phyloP scores from a whole-genome alignment of 1,140 invertebrate genomes.

The Melitaea cinxia region DNA sequence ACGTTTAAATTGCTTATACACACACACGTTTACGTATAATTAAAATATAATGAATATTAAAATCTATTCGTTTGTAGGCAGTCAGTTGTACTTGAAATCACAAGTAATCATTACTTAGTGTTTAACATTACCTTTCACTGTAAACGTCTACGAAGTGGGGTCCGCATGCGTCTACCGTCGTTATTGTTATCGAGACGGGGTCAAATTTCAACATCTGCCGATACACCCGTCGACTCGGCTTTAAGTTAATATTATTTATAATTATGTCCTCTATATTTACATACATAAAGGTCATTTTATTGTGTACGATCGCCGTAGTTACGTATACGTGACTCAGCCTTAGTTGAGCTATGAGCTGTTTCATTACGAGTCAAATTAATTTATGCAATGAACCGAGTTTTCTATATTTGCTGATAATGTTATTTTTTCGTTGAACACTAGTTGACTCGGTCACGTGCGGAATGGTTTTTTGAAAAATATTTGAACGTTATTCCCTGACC shows the following conservation, averaged over 20 bases:
- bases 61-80: neutral
- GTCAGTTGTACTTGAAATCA: neutral
- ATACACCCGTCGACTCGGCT: conserved; percentile 27
- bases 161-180: conserved; percentile 20
- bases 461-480: neutral
- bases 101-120: conserved; percentile 1
- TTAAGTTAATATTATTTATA: conserved; percentile 15
- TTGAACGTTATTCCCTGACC: neutral
- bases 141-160: conserved; percentile 12
- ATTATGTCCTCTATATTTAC: conserved; percentile 16
- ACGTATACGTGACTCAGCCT: conserved; percentile 33
- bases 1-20: neutral
- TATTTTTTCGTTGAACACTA: conserved; percentile 10
- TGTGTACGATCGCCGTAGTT: neutral
- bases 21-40: neutral
- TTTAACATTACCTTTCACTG: conserved; percentile 17
- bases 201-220: conserved; percentile 47
- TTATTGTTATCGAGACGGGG: conserved; percentile 45
- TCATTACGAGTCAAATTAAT: conserved; percentile 34
- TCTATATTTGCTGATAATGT: conserved; percentile 26
- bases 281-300: conserved; percentile 16
- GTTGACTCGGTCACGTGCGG: conserved; percentile 11
- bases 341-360: conserved; percentile 21
- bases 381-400: conserved; percentile 37
- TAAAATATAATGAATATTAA: neutral